Evolutionary conservation across 2,888 invertebrate species (phyloP), one percentile per base, ranked within the genome.

Genomic region (Drosophila hamatofila): DNA sequence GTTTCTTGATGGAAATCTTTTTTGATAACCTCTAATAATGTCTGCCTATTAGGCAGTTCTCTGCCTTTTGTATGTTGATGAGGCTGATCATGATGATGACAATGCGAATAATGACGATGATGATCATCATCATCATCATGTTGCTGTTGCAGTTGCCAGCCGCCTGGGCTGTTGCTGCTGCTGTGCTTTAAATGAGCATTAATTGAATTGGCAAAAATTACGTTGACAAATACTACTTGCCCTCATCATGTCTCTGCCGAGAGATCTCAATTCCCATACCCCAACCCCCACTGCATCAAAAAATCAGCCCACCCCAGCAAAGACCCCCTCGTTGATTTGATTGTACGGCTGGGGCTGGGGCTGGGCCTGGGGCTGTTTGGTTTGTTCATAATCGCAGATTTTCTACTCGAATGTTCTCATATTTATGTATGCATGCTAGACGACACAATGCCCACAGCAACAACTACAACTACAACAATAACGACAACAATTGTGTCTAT

Each of bases 121-220:
- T 57, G 30, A 14, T 14, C 14, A 61, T 49, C 18, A 72, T 46
- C 30, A 72, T 75, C 18, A 42, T 65, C 21, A 41, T 39, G 64
- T n/a, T 63, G 49, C 21, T 71, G 68, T 7, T 64, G 77, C 30
- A 52, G 54, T 61, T 61, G 65, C 51, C 51, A 27, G 41, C 42
- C 35, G 35, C 35, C 21, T 46, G 60, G 33, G 44, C 41, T 44
- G 56, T 35, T 33, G 74, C 41, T 60, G 74, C 41, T 60, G 69
- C 76, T 79, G 71, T 59, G 84, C 76, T 78, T 87, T 89, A 84
- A 89, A 82, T 86, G 75, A 86, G 78, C 89, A 88, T 82, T 89
- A 86, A 86, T 89, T 86, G 88, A 86, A 86, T 86, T 89, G 88
- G 88, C 86, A 80, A 85, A 84, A 89, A 83, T 88, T 89, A 88